phyloP scores from a whole-genome alignment of 23 tunicate genomes.

The Phallusia fumigata region DNA sequence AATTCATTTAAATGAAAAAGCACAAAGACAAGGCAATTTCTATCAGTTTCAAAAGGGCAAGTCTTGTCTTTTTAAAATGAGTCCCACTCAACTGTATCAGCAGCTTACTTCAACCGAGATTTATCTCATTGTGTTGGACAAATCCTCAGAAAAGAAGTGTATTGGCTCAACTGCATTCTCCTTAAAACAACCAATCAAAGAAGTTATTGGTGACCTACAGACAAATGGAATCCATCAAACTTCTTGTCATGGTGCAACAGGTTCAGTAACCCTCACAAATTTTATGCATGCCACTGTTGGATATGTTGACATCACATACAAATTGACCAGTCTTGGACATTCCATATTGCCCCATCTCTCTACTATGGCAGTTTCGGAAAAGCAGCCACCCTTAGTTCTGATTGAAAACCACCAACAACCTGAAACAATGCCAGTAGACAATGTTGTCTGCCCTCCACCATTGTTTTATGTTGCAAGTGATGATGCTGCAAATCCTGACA shows the following conservation, averaged over 20 bases:
- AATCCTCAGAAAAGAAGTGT: constrained; percentile 20
- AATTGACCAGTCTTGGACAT: constrained; percentile 65
- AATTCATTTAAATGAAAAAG: constrained; percentile 15
- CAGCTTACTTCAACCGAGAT: constrained; percentile 39
- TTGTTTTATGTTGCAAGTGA: constrained; percentile 40
- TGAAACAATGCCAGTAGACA: constrained; percentile 16
- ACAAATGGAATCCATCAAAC: constrained; percentile 39
- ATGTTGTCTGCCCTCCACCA: constrained; percentile 44
- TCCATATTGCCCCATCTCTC: constrained; percentile 59
- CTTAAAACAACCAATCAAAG: constrained; percentile 24
- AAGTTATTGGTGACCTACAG: constrained; percentile 41
- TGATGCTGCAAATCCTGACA: neutral
- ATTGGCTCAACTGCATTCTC: constrained; percentile 44
- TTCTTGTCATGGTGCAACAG: constrained; percentile 35
- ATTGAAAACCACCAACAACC: neutral
- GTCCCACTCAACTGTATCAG: constrained; percentile 45
- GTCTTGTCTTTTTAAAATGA: constrained; percentile 75
- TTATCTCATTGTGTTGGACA: constrained; percentile 48
- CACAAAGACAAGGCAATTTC: constrained; percentile 20
- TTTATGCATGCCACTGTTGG: constrained; percentile 54
- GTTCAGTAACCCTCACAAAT: constrained; percentile 16
- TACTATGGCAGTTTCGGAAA: neutral
- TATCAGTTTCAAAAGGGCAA: constrained; percentile 56
- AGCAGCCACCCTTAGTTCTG: neutral
- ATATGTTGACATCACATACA: constrained; percentile 40